These are phyloP conservation scores for Acropternis orthonyx DNA, from an alignment of 2,797 vertebrate species.

Conservation along the genomic window DNA sequence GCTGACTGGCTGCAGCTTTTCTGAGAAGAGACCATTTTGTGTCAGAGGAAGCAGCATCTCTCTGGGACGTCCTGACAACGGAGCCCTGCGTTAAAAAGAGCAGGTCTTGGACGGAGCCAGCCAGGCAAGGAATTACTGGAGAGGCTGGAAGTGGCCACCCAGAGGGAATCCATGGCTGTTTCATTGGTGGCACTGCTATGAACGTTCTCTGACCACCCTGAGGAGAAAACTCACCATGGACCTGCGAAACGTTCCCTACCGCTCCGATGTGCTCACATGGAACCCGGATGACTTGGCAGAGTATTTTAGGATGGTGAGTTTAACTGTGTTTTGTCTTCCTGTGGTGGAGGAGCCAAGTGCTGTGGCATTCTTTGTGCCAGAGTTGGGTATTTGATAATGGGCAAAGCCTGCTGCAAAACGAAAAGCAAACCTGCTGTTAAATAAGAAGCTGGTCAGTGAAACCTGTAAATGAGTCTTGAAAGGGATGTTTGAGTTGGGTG, in stretches of 20 bases:
- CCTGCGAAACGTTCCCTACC: constrained; percentile 72
- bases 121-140: background rate
- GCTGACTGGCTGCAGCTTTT: constrained; percentile 77
- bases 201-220: background rate
- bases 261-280: constrained; percentile 76
- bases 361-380: background rate
- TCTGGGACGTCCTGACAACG: background rate
- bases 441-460: background rate
- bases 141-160: background rate
- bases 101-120: background rate
- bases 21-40: constrained; percentile 78
- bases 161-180: background rate
- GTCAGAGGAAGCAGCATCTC: constrained; percentile 68
- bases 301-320: constrained; percentile 78
- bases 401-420: background rate
- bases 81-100: background rate
- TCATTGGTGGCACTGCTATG: background rate
- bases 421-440: background rate
- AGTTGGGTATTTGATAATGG: fast-evolving
- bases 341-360: background rate
- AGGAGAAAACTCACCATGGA: constrained; percentile 65
- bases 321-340: background rate
- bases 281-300: constrained; percentile 72
- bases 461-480: background rate
- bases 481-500: background rate